Percentiles rank a stretch among this genome's conserved stretches.
These are phyloP conservation scores for Oasisia sp. DNA, from an alignment of 2,888 invertebrate species.

Conservation along the genomic window DNA sequence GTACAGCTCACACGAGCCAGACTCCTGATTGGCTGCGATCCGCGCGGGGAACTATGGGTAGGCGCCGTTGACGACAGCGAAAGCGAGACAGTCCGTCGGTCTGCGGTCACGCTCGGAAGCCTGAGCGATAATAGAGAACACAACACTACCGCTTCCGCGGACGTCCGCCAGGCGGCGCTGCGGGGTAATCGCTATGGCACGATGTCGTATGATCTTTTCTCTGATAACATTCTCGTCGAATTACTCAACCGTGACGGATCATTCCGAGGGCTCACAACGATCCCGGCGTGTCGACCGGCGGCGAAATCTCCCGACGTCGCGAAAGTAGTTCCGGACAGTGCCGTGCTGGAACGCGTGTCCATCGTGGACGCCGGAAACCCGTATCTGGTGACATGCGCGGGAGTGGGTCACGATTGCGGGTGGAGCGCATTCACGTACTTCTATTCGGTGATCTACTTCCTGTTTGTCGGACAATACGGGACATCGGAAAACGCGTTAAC, in stretches of 20 bases:
- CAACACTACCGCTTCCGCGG: neutral
- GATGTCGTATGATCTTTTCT: neutral
- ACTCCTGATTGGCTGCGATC: conserved; percentile 17
- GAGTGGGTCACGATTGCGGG: neutral
- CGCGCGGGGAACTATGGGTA: neutral
- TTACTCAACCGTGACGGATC: neutral
- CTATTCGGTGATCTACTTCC: neutral
- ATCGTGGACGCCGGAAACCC: neutral
- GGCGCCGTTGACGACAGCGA: neutral
- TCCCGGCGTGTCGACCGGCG: conserved; percentile 8
- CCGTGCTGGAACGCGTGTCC: neutral
- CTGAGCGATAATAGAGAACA: neutral
- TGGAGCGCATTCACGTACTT: conserved; percentile 1
- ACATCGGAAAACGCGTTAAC: neutral
- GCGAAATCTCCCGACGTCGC: neutral
- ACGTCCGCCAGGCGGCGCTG: neutral
- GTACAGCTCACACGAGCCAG: neutral
- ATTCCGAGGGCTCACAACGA: neutral
- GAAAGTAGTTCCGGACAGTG: neutral
- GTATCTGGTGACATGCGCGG: neutral
- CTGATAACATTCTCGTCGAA: conserved; percentile 1
- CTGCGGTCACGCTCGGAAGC: neutral
- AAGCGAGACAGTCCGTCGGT: neutral
- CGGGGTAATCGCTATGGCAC: neutral
- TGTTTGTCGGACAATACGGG: neutral